These are phyloP conservation scores for Apotomis turbidana DNA, from an alignment of 2,888 invertebrate species.

Conservation along the genomic window DNA sequence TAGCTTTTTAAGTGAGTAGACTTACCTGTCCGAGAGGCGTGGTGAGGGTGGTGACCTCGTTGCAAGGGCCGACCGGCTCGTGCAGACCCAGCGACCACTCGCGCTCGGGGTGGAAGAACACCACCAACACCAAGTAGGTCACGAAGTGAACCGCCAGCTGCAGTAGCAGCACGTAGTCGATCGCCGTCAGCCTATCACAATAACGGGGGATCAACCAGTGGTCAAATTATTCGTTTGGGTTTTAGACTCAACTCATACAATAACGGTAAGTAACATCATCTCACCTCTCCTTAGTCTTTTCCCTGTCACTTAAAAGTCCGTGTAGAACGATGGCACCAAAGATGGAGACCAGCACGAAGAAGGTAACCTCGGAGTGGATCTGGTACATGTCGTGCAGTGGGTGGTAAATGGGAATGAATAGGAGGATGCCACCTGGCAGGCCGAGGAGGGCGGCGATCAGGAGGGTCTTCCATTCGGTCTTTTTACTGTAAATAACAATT, in stretches of 20 bases:
- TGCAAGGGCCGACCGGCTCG: slow-evolving; percentile 90
- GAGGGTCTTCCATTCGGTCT: slow-evolving; percentile 67
- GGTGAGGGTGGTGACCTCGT: slow-evolving; percentile 82
- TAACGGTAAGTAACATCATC: slow-evolving; percentile 24
- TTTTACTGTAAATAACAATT: slow-evolving; percentile 51
- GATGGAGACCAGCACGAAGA: slow-evolving; percentile 85
- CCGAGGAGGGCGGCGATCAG: slow-evolving; percentile 86
- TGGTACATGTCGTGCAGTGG: slow-evolving; percentile 88
- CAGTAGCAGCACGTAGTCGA: slow-evolving; percentile 72
- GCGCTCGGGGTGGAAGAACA: slow-evolving; percentile 87
- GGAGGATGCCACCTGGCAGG: slow-evolving; percentile 88
- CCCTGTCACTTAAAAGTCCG: slow-evolving; percentile 81
- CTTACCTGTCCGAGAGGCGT: slow-evolving; percentile 88
- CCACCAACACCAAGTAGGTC: slow-evolving; percentile 84
- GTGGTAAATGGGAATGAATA: slow-evolving; percentile 90
- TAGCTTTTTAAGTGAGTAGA: background rate
- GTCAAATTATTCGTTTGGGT: too few species aligned
- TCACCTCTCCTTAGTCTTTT: slow-evolving; percentile 61
- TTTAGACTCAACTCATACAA: too few species aligned
- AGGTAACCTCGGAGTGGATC: slow-evolving; percentile 89
- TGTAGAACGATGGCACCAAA: slow-evolving; percentile 84
- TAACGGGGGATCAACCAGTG: too few species aligned
- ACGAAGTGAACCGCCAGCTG: slow-evolving; percentile 86
- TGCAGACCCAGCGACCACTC: slow-evolving; percentile 88
- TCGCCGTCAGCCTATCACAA: slow-evolving; percentile 55